Percentiles rank a stretch among this genome's conserved stretches.
phyloP scores from a whole-genome alignment of 2,797 vertebrate species.

The Ataeniobius toweri region DNA sequence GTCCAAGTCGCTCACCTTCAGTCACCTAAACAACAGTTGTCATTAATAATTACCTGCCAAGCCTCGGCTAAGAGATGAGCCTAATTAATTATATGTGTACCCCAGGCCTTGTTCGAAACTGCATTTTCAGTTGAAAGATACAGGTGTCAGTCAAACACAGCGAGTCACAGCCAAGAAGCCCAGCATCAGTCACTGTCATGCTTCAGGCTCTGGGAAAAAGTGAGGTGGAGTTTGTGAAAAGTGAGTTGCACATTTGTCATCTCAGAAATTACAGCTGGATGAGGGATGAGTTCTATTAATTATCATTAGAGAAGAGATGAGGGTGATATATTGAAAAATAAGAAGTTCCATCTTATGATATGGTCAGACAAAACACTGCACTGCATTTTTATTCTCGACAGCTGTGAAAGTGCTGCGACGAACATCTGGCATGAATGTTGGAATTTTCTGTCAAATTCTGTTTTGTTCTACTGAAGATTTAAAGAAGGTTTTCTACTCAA shows the following conservation, averaged over 20 bases:
- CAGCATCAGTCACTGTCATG: slow-evolving; percentile 28
- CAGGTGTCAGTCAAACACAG: slow-evolving; percentile 59
- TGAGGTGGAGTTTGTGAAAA: slow-evolving; percentile 33
- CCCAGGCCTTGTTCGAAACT: slow-evolving; percentile 58
- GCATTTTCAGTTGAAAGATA: slow-evolving; percentile 55
- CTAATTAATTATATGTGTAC: slow-evolving; percentile 73
- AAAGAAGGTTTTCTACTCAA: background rate
- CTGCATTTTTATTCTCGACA: slow-evolving; percentile 42
- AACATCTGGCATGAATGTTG: slow-evolving; percentile 5
- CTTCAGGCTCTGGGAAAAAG: slow-evolving; percentile 8
- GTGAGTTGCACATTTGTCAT: slow-evolving; percentile 57
- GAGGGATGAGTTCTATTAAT: slow-evolving; percentile 53
- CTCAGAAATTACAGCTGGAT: slow-evolving; percentile 55
- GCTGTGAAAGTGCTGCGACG: slow-evolving; percentile 12
- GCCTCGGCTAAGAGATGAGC: slow-evolving; percentile 42
- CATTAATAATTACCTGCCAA: slow-evolving; percentile 71
- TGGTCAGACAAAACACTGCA: slow-evolving; percentile 10
- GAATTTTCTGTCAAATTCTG: background rate
- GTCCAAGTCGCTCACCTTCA: slow-evolving; percentile 42
- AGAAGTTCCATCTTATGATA: slow-evolving; percentile 24
- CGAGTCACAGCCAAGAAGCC: slow-evolving; percentile 14
- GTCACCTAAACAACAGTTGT: slow-evolving; percentile 32
- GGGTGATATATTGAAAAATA: slow-evolving; percentile 31
- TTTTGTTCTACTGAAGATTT: background rate
- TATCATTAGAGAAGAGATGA: slow-evolving; percentile 51